Evolutionary conservation across 2,888 invertebrate genomes (phyloP).

Genomic region (Erynnis tages): DNA sequence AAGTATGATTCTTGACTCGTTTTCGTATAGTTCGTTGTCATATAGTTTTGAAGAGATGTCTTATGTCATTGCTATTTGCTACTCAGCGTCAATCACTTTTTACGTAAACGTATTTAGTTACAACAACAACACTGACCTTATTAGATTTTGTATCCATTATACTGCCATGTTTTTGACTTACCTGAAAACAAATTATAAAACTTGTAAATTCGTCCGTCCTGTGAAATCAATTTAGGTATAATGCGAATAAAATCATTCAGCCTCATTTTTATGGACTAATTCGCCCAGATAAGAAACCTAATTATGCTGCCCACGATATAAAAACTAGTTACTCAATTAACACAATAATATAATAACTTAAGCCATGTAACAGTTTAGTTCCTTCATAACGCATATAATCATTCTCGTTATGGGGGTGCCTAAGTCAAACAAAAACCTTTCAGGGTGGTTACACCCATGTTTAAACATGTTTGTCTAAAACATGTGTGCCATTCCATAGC

Average conservation of each 20-base stretch:
- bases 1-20: slow-evolving; percentile 42
- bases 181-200: slow-evolving; percentile 11
- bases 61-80: background rate
- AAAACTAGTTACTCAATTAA: no score
- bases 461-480: slow-evolving; percentile 8
- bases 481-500: slow-evolving; percentile 11
- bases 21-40: slow-evolving; percentile 16
- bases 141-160: background rate
- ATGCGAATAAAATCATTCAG: no score
- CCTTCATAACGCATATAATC: no score
- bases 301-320: no score
- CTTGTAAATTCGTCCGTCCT: background rate
- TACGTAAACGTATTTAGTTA: background rate
- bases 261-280: no score
- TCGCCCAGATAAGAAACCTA: no score
- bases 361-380: no score
- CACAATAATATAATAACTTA: no score
- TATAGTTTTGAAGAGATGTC: background rate
- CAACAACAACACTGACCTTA: slow-evolving; percentile 15
- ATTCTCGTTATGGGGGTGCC: background rate
- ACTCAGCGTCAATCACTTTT: slow-evolving; percentile 6
- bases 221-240: background rate
- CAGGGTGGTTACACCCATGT: slow-evolving; percentile 9
- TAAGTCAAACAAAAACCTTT: slow-evolving; percentile 9
- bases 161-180: background rate